Conservation (phyloP, 2,888 invertebrate species). For the Cremastinae sp. region DNA sequence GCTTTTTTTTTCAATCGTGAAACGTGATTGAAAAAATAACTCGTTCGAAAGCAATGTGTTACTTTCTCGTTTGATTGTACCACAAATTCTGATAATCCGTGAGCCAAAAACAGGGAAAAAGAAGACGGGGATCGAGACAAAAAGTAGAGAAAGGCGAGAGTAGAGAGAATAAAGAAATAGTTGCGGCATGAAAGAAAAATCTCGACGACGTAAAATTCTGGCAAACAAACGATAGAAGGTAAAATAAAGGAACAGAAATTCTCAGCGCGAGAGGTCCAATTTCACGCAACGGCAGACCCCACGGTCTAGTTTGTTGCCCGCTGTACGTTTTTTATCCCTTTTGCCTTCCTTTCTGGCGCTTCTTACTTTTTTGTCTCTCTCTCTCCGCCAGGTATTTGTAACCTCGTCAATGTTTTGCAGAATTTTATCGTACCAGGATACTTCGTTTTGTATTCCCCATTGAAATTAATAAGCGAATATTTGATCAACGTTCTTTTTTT, state of each 20-base stretch:
- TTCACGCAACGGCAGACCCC: conserved; percentile 67
- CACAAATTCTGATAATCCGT: conserved; percentile 13
- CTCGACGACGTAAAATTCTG: conserved; percentile 46
- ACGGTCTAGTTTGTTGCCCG: conserved; percentile 64
- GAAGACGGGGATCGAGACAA: conserved; percentile 16
- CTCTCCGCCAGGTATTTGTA: not conserved
- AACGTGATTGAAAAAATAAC: not conserved
- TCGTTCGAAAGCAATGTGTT: not conserved
- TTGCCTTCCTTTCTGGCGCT: conserved; percentile 27
- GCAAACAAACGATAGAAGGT: conserved; percentile 21
- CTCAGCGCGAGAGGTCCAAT: conserved; percentile 62
- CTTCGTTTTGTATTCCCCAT: not conserved
- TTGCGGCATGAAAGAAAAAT: conserved; percentile 50
- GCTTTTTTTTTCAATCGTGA: conserved; percentile 27
- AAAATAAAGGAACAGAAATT: conserved; percentile 37
- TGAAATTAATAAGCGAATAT: not conserved
- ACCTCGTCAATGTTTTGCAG: no score
- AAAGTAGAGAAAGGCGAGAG: conserved; percentile 15
- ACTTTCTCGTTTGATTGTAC: conserved; percentile 9
- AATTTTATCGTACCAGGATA: conserved; percentile 22
- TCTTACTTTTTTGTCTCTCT: not conserved
- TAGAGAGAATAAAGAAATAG: conserved; percentile 23
- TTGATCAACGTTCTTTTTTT: not conserved
- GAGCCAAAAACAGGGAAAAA: conserved; percentile 6
- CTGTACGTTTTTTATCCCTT: conserved; percentile 51